phyloP scores from a whole-genome alignment of 2,113 vertebrate species.

The Xiphorhynchus elegans region DNA sequence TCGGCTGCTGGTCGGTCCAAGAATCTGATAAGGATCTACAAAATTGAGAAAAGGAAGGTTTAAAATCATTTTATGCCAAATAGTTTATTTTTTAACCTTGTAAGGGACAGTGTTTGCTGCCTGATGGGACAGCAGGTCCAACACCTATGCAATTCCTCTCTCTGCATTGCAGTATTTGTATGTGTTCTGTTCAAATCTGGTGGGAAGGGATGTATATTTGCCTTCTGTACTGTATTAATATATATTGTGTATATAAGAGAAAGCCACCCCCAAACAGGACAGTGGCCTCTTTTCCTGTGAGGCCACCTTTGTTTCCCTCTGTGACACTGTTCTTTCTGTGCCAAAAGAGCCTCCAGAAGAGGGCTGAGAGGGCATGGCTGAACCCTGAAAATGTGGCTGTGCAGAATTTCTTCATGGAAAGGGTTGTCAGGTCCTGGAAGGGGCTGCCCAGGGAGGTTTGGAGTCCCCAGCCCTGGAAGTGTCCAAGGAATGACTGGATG shows the following conservation, averaged over 20 bases:
- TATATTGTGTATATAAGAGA: too few species aligned
- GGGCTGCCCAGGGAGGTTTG: not conserved
- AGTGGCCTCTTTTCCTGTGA: not conserved
- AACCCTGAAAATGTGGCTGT: not conserved
- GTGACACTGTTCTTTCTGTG: not conserved
- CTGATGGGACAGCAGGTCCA: not conserved
- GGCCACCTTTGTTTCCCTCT: not conserved
- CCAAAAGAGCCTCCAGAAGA: not conserved
- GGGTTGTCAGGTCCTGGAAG: not conserved
- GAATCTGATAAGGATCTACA: conserved; percentile 95
- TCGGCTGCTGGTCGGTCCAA: conserved; percentile 94
- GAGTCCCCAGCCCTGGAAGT: not conserved
- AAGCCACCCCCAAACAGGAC: not conserved
- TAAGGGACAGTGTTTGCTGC: not conserved
- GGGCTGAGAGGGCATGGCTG: not conserved
- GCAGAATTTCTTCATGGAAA: not conserved
- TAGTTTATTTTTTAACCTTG: not conserved
- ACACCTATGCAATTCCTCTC: not conserved
- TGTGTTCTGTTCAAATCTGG: not conserved
- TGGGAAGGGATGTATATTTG: not conserved
- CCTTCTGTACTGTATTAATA: not conserved
- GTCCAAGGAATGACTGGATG: not conserved
- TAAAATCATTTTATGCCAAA: not conserved
- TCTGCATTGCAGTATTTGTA: not conserved
- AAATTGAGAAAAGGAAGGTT: not conserved